phyloP scores from a whole-genome alignment of 2,888 invertebrate genomes.

The Monopis laevigella region DNA sequence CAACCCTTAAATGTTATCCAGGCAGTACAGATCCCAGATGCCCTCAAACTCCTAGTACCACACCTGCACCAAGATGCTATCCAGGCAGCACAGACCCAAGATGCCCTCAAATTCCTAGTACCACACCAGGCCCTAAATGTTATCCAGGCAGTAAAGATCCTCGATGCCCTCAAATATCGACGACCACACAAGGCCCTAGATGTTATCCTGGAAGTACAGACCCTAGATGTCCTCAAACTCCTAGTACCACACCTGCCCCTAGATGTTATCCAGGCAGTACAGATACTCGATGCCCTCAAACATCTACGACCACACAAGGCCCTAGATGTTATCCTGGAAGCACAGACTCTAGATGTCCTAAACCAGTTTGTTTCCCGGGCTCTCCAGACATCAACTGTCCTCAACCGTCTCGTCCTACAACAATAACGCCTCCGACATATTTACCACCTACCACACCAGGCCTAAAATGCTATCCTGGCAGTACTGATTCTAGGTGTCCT shows the following conservation, averaged over 20 bases:
- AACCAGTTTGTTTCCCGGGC: constrained; percentile 24
- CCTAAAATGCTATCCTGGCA: constrained; percentile 21
- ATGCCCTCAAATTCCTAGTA: constrained; percentile 27
- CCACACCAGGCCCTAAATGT: constrained; percentile 20
- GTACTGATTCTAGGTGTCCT: constrained; percentile 27
- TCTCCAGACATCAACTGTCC: constrained; percentile 23
- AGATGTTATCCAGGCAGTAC: constrained; percentile 32
- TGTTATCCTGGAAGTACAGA: constrained; percentile 15
- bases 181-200: too few relatives aligned
- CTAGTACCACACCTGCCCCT: constrained; percentile 24
- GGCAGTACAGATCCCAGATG: constrained; percentile 31
- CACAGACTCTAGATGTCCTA: constrained; percentile 26
- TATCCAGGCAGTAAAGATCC: constrained; percentile 26
- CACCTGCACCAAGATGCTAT: constrained; percentile 25
- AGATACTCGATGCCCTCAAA: constrained; percentile 29
- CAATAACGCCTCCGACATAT: constrained; percentile 24
- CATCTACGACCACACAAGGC: constrained; percentile 22
- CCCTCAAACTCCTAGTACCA: constrained; percentile 26
- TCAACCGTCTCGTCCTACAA: constrained; percentile 25
- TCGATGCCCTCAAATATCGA: constrained; percentile 22
- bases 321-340: too few relatives aligned
- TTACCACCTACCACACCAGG: constrained; percentile 29
- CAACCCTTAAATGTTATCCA: constrained; percentile 24
- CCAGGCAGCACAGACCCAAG: constrained; percentile 37
- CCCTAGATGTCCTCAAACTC: constrained; percentile 19